phyloP scores from a whole-genome alignment of 2,113 vertebrate species.

The Leiothrix lutea region DNA sequence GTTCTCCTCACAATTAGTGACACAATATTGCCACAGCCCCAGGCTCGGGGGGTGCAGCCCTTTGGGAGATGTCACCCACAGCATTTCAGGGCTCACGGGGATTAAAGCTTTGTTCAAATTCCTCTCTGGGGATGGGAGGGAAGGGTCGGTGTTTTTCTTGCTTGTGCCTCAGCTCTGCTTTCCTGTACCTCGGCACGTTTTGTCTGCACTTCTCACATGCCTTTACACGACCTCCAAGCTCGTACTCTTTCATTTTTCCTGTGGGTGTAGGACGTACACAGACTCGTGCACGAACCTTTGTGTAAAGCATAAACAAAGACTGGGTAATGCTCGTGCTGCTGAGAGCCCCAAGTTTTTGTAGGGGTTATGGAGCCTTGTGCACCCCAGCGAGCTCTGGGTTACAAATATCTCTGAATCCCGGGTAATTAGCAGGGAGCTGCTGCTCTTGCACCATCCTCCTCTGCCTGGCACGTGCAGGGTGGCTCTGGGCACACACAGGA shows the following conservation, averaged over 20 bases:
- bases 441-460: background rate
- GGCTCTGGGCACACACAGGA: background rate
- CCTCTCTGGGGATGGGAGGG: conserved; percentile 11
- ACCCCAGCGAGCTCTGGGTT: background rate
- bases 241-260: background rate
- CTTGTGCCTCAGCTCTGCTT: background rate
- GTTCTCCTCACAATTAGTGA: background rate
- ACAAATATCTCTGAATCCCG: background rate
- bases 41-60: background rate
- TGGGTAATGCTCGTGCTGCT: background rate
- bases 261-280: conserved; percentile 34
- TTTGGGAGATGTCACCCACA: background rate
- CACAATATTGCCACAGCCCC: background rate
- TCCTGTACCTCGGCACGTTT: conserved; percentile 36
- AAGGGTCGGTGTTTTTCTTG: background rate
- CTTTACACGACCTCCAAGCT: conserved; percentile 21
- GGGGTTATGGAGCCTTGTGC: background rate
- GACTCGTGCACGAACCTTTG: background rate
- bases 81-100: background rate
- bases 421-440: background rate
- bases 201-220: background rate
- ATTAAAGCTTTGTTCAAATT: conserved; percentile 21
- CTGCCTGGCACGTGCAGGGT: background rate
- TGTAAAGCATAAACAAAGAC: conserved; percentile 1
- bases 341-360: background rate